Conservation (phyloP, 2,888 invertebrate genomes). For the Bedellia somnulentella region DNA sequence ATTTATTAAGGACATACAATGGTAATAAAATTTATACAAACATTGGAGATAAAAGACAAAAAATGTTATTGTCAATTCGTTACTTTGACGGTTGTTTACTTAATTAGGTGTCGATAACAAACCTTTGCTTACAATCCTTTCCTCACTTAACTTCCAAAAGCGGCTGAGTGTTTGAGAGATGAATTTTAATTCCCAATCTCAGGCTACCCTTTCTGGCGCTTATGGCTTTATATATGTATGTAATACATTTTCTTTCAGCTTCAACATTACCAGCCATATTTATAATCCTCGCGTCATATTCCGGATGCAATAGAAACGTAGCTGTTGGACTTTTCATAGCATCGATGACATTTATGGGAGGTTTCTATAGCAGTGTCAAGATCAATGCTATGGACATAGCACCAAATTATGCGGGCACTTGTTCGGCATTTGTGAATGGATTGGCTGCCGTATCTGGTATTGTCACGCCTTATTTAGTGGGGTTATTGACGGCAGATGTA, state of each 20-base stretch:
- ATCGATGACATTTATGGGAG: conserved; percentile 69
- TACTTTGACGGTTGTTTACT: too few species aligned
- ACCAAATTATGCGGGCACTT: conserved; percentile 66
- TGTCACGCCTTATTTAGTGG: conserved; percentile 64
- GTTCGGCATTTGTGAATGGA: conserved; percentile 67
- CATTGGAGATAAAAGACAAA: too few species aligned
- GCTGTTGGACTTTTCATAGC: conserved; percentile 63
- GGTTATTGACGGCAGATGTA: conserved; percentile 63
- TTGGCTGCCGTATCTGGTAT: conserved; percentile 66
- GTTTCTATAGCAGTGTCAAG: conserved; percentile 67
- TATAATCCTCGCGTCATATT: conserved; percentile 64
- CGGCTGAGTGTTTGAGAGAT: too few species aligned
- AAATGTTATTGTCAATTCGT: too few species aligned
- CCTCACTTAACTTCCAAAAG: too few species aligned
- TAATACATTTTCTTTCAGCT: conserved; percentile 42
- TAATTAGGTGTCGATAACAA: too few species aligned
- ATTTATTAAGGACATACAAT: too few species aligned
- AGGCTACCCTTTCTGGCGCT: too few species aligned
- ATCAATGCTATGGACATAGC: conserved; percentile 67
- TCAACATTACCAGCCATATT: conserved; percentile 67
- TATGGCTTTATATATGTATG: neutral
- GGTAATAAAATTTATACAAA: too few species aligned
- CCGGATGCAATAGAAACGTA: conserved; percentile 58
- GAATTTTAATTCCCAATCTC: too few species aligned
- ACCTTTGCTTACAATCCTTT: too few species aligned